Evolutionary conservation across 2,888 invertebrate species (phyloP), one percentile per base, ranked within the genome.

Genomic region (Seladonia tumulorum): DNA sequence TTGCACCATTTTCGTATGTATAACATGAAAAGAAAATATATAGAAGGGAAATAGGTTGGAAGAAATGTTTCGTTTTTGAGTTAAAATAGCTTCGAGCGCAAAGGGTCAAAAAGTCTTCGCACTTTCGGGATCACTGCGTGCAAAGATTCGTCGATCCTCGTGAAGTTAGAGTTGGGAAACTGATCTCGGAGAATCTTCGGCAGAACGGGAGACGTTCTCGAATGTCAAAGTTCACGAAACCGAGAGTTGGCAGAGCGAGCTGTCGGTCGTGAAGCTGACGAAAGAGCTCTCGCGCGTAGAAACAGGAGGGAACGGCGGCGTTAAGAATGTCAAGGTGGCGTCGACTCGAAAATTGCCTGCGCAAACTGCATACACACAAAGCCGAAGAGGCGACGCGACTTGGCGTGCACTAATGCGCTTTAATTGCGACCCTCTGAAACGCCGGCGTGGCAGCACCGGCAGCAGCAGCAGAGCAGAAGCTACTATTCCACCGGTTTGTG

Each of bases 251-350:
- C 60, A 45, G 49, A 42, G 5, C 35, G 1, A n/a, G 66, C 66
- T 29, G 29, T 63, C 63, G 63, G 63, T 53, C n/a, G 7, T 16
- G 63, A 63, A 29, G 49, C 80, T n/a, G 76, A 81, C 68, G 87
- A 87, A 86, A 85, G 76, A 66, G 68, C 53, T 53, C 53, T 53
- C 66, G 16, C 57, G 25, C 14, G 12, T 35, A 35, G 83, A 70
- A 71, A 76, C 16, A 63, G 4, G 29, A 76, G 71, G 76, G 79
- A 83, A 77, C 53, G 53, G 68, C 53, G 81, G 68, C 47, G 84
- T 63, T 78, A 94, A 94, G 92, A 93, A 93, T 94, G 93, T 93
- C 93, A 94, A 94, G 94, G 93, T 94, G 91, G 90, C 92, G 86
- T 89, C 82, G 85, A 82, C 87, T 84, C 86, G 90, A 88, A 91